A percentile compares a stretch with the other conserved stretches of the same genome.
Evolutionary conservation across 2,113 vertebrate species (phyloP).

Genomic region (Pterocles burchelli): DNA sequence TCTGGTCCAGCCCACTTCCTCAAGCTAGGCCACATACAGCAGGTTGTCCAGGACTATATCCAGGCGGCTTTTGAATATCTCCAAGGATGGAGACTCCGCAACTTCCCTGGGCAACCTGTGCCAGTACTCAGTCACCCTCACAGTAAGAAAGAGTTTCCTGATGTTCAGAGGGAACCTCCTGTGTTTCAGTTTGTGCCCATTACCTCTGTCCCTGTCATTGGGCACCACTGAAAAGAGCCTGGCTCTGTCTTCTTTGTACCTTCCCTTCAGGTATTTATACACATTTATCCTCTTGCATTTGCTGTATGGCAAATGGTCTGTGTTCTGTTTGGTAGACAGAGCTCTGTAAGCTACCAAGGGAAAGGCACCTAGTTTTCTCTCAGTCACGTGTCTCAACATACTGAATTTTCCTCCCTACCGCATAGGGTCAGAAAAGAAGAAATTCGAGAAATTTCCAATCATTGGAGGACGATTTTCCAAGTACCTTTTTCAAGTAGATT

Average conservation of each 20-base stretch:
- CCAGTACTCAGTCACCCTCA: background rate
- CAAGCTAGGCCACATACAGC: background rate
- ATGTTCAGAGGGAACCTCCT: background rate
- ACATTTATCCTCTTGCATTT: background rate
- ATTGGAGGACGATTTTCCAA: background rate
- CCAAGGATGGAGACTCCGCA: background rate
- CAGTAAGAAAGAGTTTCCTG: background rate
- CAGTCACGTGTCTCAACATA: background rate
- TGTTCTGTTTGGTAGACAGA: background rate
- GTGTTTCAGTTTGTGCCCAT: background rate
- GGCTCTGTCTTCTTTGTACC: background rate
- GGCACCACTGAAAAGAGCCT: background rate
- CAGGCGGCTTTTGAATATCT: background rate
- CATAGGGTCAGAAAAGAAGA: background rate
- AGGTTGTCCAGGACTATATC: background rate
- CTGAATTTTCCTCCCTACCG: background rate
- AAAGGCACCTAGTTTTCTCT: background rate
- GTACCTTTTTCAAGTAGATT: background rate
- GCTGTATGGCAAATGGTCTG: background rate
- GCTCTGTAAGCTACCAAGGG: background rate
- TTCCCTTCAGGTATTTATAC: background rate
- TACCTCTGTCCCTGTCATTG: background rate
- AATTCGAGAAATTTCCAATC: background rate
- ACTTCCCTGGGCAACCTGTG: background rate
- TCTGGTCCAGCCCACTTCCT: background rate